Evolutionary conservation across 2,113 vertebrate genomes (phyloP).

Genomic region (Sphyrna mokarran): DNA sequence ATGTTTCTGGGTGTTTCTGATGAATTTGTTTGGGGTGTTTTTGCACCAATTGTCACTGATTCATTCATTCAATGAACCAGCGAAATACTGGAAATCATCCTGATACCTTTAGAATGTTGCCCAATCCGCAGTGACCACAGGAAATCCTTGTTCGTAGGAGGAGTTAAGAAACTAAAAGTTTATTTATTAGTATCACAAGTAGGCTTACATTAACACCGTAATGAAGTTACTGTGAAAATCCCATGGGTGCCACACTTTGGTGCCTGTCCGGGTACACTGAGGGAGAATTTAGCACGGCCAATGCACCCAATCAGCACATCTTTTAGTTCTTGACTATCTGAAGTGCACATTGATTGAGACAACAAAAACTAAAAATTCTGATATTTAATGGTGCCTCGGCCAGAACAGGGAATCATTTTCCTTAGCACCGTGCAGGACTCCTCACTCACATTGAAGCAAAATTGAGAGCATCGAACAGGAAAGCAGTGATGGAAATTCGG

Average conservation of each 20-base stretch:
- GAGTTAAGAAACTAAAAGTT: neutral
- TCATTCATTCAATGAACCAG: neutral
- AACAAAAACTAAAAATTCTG: neutral
- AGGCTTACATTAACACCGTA: too few relatives aligned
- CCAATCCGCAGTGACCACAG: neutral
- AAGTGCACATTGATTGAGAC: neutral
- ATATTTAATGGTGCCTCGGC: neutral
- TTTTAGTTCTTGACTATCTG: too few relatives aligned
- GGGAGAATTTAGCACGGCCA: too few relatives aligned
- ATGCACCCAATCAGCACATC: too few relatives aligned
- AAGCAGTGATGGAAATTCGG: neutral
- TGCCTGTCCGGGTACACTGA: too few relatives aligned
- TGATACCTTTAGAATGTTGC: neutral
- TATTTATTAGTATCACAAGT: too few relatives aligned
- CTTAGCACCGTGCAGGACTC: neutral
- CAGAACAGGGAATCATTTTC: neutral
- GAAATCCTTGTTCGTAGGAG: neutral
- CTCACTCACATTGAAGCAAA: neutral
- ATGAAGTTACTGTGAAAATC: too few relatives aligned
- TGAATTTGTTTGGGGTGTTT: neutral
- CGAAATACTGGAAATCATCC: neutral
- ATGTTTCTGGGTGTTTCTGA: neutral
- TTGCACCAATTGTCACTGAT: neutral
- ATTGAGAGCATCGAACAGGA: neutral
- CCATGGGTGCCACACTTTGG: too few relatives aligned